A percentile compares a stretch with the other conserved stretches of the same genome.
phyloP scores from a whole-genome alignment of 2,797 vertebrate genomes.

The Poecilia velifera region DNA sequence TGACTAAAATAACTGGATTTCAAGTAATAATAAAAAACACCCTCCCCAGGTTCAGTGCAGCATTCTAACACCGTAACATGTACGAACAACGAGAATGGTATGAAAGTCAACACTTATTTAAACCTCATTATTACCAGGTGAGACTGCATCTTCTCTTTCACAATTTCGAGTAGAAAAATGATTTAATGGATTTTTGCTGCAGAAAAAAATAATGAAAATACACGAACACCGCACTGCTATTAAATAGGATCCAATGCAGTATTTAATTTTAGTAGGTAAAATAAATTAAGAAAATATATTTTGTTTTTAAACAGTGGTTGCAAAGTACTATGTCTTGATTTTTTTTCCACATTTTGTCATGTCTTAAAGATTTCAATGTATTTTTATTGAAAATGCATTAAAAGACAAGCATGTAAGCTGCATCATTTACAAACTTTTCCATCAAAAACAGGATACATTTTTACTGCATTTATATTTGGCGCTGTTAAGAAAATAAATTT shows the following conservation, averaged over 20 bases:
- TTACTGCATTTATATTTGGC: background rate
- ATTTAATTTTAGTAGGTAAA: background rate
- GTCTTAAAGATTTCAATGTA: background rate
- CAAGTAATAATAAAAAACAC: constrained; percentile 26
- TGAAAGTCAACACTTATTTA: constrained; percentile 1
- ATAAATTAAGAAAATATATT: background rate
- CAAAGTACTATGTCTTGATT: background rate
- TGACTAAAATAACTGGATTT: constrained; percentile 4
- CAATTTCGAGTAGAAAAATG: constrained; percentile 25
- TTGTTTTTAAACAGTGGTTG: background rate
- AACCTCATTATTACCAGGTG: constrained; percentile 10
- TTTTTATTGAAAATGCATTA: background rate
- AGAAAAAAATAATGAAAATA: constrained; percentile 13
- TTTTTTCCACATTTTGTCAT: background rate
- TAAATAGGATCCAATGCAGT: constrained; percentile 3
- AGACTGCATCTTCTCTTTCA: background rate
- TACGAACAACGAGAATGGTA: constrained; percentile 3
- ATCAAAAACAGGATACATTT: background rate
- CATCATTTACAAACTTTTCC: background rate
- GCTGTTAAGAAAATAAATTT: too few species aligned
- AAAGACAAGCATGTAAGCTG: background rate
- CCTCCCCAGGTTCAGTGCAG: constrained; percentile 1
- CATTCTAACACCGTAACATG: constrained; percentile 12
- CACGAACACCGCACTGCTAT: constrained; percentile 2
- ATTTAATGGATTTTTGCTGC: constrained; percentile 8